Evolutionary conservation across 2,888 invertebrate genomes (phyloP).

Genomic region (Atrina japonica): DNA sequence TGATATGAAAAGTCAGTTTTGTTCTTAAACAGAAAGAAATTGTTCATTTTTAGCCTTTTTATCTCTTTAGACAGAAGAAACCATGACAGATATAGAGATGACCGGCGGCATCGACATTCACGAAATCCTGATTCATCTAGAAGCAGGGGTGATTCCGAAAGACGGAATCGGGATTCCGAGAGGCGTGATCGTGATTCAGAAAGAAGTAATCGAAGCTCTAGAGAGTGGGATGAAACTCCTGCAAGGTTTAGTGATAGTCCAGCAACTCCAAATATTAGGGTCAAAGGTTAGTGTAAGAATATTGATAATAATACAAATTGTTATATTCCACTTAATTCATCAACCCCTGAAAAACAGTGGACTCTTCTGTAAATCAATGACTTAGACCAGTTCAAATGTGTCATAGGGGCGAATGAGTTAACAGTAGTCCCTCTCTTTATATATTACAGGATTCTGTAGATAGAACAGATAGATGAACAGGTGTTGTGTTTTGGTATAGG

Average conservation of each 20-base stretch:
- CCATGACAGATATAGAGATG: constrained; percentile 83
- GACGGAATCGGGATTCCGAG: constrained; percentile 56
- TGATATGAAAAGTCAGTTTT: too few species aligned
- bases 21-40: too few species aligned
- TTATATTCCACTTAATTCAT: not conserved
- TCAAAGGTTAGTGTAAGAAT: constrained; percentile 79
- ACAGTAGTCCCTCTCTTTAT: not conserved
- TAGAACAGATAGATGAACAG: not conserved
- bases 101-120: constrained; percentile 80
- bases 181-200: constrained; percentile 52
- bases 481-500: too few species aligned
- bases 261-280: constrained; percentile 88
- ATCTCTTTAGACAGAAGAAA: constrained; percentile 9
- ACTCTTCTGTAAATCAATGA: too few species aligned
- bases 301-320: not conserved
- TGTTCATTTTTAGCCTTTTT: not conserved
- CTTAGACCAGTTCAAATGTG: too few species aligned
- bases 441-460: not conserved
- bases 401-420: too few species aligned
- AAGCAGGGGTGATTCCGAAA: constrained; percentile 33
- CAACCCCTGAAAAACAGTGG: too few species aligned
- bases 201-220: constrained; percentile 60
- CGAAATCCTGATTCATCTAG: constrained; percentile 33
- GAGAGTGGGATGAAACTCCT: constrained; percentile 79
- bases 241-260: constrained; percentile 88